Percentiles rank a stretch among this genome's conserved stretches.
Evolutionary conservation across 2,797 vertebrate genomes (phyloP).

Genomic region (Catostomus latipinnis): DNA sequence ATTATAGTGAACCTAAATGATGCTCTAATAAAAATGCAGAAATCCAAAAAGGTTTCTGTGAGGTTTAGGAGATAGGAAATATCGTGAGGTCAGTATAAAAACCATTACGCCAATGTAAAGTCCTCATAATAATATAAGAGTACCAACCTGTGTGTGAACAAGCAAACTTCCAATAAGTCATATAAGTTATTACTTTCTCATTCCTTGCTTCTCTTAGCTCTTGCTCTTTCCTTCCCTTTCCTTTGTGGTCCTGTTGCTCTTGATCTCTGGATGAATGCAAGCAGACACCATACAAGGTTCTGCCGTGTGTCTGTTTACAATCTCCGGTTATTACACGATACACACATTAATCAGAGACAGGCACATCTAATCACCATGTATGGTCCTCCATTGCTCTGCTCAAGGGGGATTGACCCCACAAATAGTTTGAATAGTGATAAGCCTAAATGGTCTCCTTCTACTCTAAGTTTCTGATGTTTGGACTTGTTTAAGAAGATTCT

Average conservation of each 20-base stretch:
- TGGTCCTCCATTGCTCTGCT: conserved; percentile 69
- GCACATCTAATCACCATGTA: conserved; percentile 79
- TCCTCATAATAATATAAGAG: too few species aligned
- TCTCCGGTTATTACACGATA: conserved; percentile 76
- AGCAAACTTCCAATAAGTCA: too few species aligned
- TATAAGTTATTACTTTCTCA: conserved; percentile 3
- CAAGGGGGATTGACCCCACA: conserved; percentile 55
- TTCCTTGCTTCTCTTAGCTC: conserved; percentile 31
- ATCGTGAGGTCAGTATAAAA: too few species aligned
- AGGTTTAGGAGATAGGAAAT: too few species aligned
- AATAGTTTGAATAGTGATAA: conserved; percentile 73
- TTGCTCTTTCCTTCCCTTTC: neutral
- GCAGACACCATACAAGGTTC: conserved; percentile 79
- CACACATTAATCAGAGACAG: conserved; percentile 76
- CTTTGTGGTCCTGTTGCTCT: conserved; percentile 39
- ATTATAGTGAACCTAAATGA: too few species aligned
- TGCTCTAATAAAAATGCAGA: too few species aligned
- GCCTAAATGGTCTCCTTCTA: conserved; percentile 16
- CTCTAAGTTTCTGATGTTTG: neutral
- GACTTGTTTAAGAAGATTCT: neutral
- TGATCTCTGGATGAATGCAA: conserved; percentile 61
- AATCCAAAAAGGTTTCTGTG: too few species aligned
- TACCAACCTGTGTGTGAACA: too few species aligned
- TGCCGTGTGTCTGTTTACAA: conserved; percentile 73
- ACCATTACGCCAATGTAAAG: too few species aligned